phyloP scores from a whole-genome alignment of 2,113 vertebrate species.

The Nyctibius bracteatus region DNA sequence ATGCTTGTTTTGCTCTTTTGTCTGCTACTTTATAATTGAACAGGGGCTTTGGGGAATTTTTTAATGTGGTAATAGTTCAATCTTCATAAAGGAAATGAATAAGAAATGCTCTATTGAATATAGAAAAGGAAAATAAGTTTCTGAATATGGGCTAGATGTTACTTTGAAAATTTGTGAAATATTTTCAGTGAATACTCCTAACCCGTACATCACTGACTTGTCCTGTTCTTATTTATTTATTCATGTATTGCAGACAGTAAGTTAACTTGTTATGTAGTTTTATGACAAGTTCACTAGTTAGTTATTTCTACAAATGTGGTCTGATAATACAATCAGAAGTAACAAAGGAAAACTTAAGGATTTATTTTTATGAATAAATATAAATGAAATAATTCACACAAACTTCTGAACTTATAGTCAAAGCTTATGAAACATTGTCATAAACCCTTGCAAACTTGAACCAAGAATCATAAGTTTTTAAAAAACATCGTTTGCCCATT shows the following conservation, averaged over 20 bases:
- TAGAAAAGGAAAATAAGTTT: not conserved
- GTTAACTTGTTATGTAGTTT: not conserved
- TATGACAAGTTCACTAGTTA: not conserved
- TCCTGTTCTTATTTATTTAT: not conserved
- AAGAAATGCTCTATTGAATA: not conserved
- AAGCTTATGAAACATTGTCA: rapidly evolving
- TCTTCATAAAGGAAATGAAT: not conserved
- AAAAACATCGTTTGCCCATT: rapidly evolving
- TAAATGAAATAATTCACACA: not conserved
- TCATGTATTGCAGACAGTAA: not conserved
- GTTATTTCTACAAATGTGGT: not conserved
- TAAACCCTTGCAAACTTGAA: not conserved
- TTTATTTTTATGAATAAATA: not conserved
- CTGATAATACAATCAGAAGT: not conserved
- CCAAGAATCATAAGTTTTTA: not conserved
- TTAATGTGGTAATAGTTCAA: not conserved
- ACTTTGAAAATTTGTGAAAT: not conserved
- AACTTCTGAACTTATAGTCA: not conserved
- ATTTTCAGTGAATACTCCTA: not conserved
- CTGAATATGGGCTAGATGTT: not conserved
- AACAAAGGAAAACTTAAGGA: not conserved
- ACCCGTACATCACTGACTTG: not conserved
- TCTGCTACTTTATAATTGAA: not conserved
- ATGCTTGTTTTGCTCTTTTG: not conserved
- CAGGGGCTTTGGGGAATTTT: not conserved